phyloP scores from a whole-genome alignment of 2,797 vertebrate genomes.

The Poeciliopsis presidionis region DNA sequence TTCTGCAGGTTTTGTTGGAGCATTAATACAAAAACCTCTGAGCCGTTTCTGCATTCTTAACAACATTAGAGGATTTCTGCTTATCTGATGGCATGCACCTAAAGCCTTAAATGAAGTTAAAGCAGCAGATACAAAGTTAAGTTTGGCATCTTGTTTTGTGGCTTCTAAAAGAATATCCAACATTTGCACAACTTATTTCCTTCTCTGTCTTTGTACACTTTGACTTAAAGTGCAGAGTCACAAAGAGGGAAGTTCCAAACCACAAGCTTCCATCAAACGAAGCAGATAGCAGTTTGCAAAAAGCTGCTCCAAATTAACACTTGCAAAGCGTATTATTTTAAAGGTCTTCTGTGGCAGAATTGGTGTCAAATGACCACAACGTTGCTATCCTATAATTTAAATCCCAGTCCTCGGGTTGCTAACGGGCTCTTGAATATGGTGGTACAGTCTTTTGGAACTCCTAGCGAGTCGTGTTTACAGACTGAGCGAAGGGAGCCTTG shows the following conservation, averaged over 20 bases:
- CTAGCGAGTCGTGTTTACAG: conserved; percentile 70
- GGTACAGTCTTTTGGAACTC: conserved; percentile 37
- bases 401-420: conserved; percentile 31
- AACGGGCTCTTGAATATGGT: conserved; percentile 29
- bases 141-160: conserved; percentile 23
- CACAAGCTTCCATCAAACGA: conserved; percentile 26
- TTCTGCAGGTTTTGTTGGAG: conserved; percentile 27
- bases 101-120: conserved; percentile 4
- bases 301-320: conserved; percentile 32
- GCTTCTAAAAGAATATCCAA: conserved; percentile 24
- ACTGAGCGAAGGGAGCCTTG: conserved; percentile 68
- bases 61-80: not conserved
- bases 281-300: conserved; percentile 33
- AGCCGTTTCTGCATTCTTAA: conserved; percentile 5
- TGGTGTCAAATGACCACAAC: conserved; percentile 4
- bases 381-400: conserved; percentile 33
- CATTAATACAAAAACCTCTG: conserved; percentile 7
- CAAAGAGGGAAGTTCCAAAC: conserved; percentile 47
- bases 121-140: conserved; percentile 30
- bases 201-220: conserved; percentile 22
- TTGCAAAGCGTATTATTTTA: not conserved
- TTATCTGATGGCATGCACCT: conserved; percentile 6
- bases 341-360: conserved; percentile 26
- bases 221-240: conserved; percentile 8
- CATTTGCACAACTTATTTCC: conserved; percentile 6